Evolutionary conservation across 2,888 invertebrate genomes (phyloP).

Genomic region (Platycheirus albimanus): DNA sequence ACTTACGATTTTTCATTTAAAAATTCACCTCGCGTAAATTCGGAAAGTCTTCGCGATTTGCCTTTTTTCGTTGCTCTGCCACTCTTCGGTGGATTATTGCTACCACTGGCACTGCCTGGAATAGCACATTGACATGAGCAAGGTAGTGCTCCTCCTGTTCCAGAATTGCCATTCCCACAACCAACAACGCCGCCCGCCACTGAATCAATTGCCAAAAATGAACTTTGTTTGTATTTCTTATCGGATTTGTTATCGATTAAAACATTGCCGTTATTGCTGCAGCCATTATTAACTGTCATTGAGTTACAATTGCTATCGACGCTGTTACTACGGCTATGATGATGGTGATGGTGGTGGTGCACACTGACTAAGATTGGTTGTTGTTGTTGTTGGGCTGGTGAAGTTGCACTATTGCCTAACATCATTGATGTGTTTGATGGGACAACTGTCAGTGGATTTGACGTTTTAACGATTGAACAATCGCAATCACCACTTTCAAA

Average conservation of each 20-base stretch:
- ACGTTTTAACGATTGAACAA: constrained; percentile 73
- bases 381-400: constrained; percentile 37
- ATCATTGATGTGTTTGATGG: constrained; percentile 33
- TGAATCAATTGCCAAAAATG: constrained; percentile 59
- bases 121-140: constrained; percentile 67
- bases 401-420: constrained; percentile 56
- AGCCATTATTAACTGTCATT: constrained; percentile 61
- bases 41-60: constrained; percentile 83
- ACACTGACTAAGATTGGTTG: constrained; percentile 69
- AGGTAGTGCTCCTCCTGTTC: constrained; percentile 49
- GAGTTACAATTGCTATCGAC: constrained; percentile 67
- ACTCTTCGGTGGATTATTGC: constrained; percentile 24
- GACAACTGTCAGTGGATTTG: constrained; percentile 70
- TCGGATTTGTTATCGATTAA: constrained; percentile 63
- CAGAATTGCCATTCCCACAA: constrained; percentile 32
- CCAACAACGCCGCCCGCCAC: constrained; percentile 18
- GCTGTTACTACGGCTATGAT: constrained; percentile 60
- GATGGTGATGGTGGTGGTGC: constrained; percentile 71
- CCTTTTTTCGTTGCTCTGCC: constrained; percentile 78
- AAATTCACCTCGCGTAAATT: constrained; percentile 83
- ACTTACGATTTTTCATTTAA: constrained; percentile 84
- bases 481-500: constrained; percentile 68
- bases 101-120: constrained; percentile 16
- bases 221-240: constrained; percentile 61
- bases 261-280: constrained; percentile 43